Percentiles rank a stretch among this genome's conserved stretches.
phyloP scores from a whole-genome alignment of 2,797 vertebrate species.

The Urophycis tenuis region DNA sequence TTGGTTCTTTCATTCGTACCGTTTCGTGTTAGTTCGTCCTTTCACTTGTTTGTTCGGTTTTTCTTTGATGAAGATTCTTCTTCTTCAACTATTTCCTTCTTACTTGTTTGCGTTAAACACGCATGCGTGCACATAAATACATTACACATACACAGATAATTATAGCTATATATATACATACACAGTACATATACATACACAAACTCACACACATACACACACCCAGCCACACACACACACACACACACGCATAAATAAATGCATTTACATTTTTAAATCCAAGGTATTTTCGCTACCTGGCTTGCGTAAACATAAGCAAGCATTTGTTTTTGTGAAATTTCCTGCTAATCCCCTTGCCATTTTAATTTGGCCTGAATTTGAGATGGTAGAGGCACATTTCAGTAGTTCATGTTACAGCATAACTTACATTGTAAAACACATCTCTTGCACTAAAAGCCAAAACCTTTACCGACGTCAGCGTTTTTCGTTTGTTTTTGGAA shows the following conservation, averaged over 20 bases:
- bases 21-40: not conserved
- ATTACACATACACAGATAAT: not conserved
- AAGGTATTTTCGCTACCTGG: not conserved
- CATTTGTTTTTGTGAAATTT: not conserved
- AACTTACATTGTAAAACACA: not conserved
- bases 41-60: not conserved
- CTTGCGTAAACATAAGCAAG: not conserved
- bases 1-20: not conserved
- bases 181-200: not conserved
- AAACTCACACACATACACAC: not conserved
- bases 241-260: not conserved
- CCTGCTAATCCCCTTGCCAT: not conserved
- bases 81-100: not conserved
- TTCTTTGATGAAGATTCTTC: constrained; percentile 6
- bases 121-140: not conserved
- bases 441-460: no score
- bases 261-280: not conserved
- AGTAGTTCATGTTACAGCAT: constrained; percentile 2
- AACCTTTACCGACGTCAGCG: not conserved
- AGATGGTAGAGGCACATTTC: not conserved
- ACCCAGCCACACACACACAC: not conserved
- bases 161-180: no score
- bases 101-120: not conserved
- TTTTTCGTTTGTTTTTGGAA: not conserved
- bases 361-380: not conserved